A percentile compares a stretch with the other conserved stretches of the same genome.
Conservation (phyloP, 2,888 invertebrate species). For the Trachelus stipa region DNA sequence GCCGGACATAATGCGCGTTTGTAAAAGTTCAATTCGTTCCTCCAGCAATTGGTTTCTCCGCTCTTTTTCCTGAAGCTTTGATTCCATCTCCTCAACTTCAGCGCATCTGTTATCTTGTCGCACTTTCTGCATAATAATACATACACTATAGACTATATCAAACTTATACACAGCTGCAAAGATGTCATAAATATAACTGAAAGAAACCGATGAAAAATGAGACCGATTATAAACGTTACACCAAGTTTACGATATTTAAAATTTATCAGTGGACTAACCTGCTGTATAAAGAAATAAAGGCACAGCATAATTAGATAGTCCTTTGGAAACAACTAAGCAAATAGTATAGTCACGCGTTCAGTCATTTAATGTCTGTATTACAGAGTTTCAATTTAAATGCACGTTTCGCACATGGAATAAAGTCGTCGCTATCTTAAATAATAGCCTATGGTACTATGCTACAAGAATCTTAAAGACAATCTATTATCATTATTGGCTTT, state of each 20-base stretch:
- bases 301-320: background rate
- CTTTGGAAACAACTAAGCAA: background rate
- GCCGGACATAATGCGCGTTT: conserved; percentile 52
- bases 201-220: background rate
- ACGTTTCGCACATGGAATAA: background rate
- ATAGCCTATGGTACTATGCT: background rate
- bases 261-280: conserved; percentile 1
- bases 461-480: background rate
- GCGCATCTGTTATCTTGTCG: conserved; percentile 35
- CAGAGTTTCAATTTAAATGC: background rate
- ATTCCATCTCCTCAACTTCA: conserved; percentile 49
- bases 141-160: background rate
- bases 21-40: conserved; percentile 56
- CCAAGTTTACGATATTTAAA: background rate
- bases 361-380: background rate
- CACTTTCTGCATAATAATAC: conserved; percentile 30
- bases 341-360: background rate
- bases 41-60: conserved; percentile 51
- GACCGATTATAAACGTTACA: background rate
- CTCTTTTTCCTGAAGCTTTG: conserved; percentile 52
- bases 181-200: background rate
- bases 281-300: conserved; percentile 22
- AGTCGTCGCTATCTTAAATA: background rate
- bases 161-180: background rate
- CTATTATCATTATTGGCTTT: background rate